A percentile compares a stretch with the other conserved stretches of the same genome.
phyloP scores from a whole-genome alignment of 2,113 vertebrate species.

The Castor canadensis region DNA sequence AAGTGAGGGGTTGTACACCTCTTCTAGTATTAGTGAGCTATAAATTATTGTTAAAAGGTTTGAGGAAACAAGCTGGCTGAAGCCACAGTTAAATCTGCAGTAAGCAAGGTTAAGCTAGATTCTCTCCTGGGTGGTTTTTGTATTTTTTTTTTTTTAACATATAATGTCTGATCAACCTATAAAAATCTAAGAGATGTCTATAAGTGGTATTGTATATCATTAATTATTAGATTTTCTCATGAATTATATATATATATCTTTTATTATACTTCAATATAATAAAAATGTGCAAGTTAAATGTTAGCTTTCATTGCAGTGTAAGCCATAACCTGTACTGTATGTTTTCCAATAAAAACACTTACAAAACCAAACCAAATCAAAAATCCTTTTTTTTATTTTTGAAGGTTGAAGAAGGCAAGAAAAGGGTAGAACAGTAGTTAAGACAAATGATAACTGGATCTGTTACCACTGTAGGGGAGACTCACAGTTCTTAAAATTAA shows the following conservation, averaged over 20 bases:
- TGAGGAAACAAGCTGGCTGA: background rate
- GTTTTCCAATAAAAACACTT: conserved; percentile 46
- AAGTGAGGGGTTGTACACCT: background rate
- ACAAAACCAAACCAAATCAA: background rate
- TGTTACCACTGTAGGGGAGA: background rate
- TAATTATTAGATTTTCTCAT: conserved; percentile 41
- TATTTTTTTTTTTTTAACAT: background rate
- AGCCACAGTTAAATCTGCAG: background rate
- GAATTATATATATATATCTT: conserved; percentile 40
- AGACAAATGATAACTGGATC: conserved; percentile 20
- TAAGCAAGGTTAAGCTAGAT: conserved; percentile 35
- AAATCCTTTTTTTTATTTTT: background rate
- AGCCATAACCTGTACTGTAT: conserved; percentile 21
- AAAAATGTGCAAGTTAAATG: conserved; percentile 53
- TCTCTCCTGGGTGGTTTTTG: background rate
- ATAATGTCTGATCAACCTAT: conserved; percentile 31
- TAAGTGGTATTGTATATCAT: background rate
- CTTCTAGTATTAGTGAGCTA: background rate
- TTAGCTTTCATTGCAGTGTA: conserved; percentile 51
- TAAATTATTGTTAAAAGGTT: conserved; percentile 25
- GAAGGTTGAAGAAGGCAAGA: background rate
- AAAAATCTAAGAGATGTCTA: background rate
- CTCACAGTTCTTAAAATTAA: too few species aligned
- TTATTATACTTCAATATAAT: conserved; percentile 51
- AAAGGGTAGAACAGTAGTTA: background rate